phyloP scores from a whole-genome alignment of 2,888 invertebrate genomes.

The Spilarctia lutea region DNA sequence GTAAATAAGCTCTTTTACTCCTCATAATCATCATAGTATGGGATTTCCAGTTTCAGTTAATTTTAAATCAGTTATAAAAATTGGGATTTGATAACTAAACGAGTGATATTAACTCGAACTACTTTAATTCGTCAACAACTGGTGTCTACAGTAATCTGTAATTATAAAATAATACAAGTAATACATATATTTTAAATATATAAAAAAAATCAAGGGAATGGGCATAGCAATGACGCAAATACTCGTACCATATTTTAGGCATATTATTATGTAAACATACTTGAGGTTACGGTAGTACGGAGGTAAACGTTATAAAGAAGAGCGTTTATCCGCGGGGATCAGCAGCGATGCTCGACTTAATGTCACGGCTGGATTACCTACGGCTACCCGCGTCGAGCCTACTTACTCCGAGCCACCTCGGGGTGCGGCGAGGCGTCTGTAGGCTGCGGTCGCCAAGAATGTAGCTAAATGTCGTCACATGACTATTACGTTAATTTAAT shows the following conservation, averaged over 20 bases:
- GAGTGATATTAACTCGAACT: too few species aligned
- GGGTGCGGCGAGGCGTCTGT: background rate
- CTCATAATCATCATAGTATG: too few species aligned
- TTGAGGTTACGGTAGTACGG: conserved; percentile 27
- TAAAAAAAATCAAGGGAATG: background rate
- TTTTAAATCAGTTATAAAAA: too few species aligned
- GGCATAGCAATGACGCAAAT: background rate
- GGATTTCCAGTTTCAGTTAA: too few species aligned
- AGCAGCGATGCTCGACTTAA: conserved; percentile 38
- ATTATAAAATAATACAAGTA: too few species aligned
- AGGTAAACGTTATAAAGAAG: conserved; percentile 41
- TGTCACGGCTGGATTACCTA: conserved; percentile 42
- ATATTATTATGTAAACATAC: conserved; percentile 35
- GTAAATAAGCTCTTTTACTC: too few species aligned
- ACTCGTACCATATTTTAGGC: conserved; percentile 14
- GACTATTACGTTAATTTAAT: conserved; percentile 23
- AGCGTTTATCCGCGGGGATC: conserved; percentile 42
- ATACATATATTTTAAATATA: too few species aligned
- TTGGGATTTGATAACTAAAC: too few species aligned
- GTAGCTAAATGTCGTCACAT: conserved; percentile 8
- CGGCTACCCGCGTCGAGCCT: conserved; percentile 15
- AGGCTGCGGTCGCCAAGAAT: background rate
- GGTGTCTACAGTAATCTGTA: too few species aligned
- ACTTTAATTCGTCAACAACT: too few species aligned
- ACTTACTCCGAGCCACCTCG: background rate